These are phyloP conservation scores for Notarius quadriscutis DNA, from an alignment of 2,113 vertebrate genomes.

Conservation along the genomic window DNA sequence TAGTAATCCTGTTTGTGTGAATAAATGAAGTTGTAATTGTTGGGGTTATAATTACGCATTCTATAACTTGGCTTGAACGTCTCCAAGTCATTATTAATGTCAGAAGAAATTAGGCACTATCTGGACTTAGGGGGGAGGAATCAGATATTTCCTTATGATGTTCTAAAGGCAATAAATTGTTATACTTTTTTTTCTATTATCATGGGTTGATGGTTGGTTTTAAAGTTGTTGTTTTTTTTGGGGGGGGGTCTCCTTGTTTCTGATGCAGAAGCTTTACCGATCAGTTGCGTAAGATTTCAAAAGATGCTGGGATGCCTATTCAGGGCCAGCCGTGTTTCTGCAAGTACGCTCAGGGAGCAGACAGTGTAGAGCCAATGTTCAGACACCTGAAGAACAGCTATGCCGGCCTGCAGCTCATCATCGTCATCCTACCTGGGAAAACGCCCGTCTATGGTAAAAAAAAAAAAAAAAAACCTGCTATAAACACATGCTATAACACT, in stretches of 20 bases:
- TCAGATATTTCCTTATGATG: no score
- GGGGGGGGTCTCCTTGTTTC: background rate
- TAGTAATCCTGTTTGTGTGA: no score
- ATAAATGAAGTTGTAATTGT: no score
- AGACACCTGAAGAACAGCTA: constrained; percentile 96
- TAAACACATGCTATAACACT: background rate
- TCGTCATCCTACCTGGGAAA: constrained; percentile 93
- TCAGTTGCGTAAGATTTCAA: constrained; percentile 94
- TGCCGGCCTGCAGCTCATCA: constrained; percentile 94
- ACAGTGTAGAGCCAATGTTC: constrained; percentile 98
- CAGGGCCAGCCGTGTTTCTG: constrained; percentile 97
- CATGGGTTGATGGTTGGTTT: background rate
- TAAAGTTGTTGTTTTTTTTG: background rate
- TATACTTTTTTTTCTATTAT: no score
- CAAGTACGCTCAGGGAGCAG: constrained; percentile 93
- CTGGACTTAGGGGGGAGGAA: no score
- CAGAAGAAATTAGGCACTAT: no score
- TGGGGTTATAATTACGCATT: no score
- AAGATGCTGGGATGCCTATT: constrained; percentile 95
- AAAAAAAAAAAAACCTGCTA: no score
- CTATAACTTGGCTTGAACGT: no score
- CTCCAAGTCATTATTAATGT: no score
- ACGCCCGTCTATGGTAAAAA: constrained; percentile 89
- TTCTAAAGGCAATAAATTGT: no score
- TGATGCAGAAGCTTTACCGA: constrained; percentile 88